Percentiles rank a stretch among this genome's conserved stretches.
Conservation (phyloP, 2,113 vertebrate genomes). For the Petromus typicus region DNA sequence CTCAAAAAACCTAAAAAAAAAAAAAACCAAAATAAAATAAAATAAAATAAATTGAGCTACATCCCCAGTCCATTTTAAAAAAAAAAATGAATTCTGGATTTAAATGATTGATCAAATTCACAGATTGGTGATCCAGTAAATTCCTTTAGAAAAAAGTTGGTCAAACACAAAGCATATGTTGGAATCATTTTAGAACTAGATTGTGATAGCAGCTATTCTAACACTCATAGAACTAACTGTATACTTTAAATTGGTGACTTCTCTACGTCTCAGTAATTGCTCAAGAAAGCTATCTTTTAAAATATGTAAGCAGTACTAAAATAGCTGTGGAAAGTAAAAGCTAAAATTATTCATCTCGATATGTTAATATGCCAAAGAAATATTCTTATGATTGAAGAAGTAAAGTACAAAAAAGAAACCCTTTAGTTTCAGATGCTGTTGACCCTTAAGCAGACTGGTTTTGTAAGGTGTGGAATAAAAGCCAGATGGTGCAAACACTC, state of each 20-base stretch:
- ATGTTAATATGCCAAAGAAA: background rate
- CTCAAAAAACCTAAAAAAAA: too few relatives aligned
- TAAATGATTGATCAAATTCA: conserved; percentile 10
- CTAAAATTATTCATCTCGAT: background rate
- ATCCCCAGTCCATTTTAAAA: too few relatives aligned
- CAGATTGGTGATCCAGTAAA: background rate
- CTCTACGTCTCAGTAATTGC: background rate
- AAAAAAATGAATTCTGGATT: background rate
- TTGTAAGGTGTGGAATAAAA: background rate
- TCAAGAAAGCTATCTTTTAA: conserved; percentile 28
- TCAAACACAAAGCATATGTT: background rate
- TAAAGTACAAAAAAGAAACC: background rate
- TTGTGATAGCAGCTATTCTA: background rate
- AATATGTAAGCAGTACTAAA: background rate
- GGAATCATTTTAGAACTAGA: conserved; percentile 14
- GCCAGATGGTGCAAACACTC: background rate
- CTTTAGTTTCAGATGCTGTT: background rate
- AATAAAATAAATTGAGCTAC: too few relatives aligned
- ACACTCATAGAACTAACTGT: background rate
- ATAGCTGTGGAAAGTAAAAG: background rate
- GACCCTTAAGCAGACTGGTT: background rate
- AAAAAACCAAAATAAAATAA: too few relatives aligned
- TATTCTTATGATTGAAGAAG: background rate
- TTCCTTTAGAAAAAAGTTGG: background rate
- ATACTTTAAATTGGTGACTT: background rate